Conservation (phyloP, 2,113 vertebrate genomes). For the Dicerorhinus sumatrensis region DNA sequence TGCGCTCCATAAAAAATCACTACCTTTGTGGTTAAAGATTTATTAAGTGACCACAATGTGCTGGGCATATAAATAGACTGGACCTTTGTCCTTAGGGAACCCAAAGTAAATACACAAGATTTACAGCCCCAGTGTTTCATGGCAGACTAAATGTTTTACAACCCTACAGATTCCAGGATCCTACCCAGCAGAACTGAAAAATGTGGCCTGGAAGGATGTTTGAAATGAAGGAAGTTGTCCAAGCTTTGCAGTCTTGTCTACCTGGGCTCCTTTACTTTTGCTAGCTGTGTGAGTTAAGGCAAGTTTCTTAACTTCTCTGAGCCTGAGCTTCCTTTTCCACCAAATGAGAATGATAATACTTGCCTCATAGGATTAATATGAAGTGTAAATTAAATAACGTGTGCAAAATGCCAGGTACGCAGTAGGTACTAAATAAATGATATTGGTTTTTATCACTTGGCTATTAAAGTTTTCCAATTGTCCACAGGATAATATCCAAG, state of each 20-base stretch:
- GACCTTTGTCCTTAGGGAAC: constrained; percentile 56
- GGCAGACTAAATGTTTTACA: constrained; percentile 47
- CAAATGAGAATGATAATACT: background rate
- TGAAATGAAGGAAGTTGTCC: background rate
- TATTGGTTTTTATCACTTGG: too few species aligned
- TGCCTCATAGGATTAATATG: background rate
- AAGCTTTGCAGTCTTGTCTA: background rate
- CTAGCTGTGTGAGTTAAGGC: background rate
- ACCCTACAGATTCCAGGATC: background rate
- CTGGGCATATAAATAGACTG: constrained; percentile 65
- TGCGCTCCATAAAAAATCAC: constrained; percentile 44
- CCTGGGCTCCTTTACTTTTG: background rate
- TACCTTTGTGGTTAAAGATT: constrained; percentile 73
- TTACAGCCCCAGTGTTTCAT: constrained; percentile 35
- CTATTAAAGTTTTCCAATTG: background rate
- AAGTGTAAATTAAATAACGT: background rate
- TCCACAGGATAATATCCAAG: background rate
- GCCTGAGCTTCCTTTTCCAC: background rate
- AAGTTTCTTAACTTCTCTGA: background rate
- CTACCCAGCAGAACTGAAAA: background rate
- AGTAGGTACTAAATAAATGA: background rate
- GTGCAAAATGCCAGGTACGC: background rate
- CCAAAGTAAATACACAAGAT: constrained; percentile 71
- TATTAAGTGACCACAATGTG: constrained; percentile 61
- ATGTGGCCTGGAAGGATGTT: background rate